phyloP scores from a whole-genome alignment of 1,140 invertebrate genomes.

The Philaenus spumarius region DNA sequence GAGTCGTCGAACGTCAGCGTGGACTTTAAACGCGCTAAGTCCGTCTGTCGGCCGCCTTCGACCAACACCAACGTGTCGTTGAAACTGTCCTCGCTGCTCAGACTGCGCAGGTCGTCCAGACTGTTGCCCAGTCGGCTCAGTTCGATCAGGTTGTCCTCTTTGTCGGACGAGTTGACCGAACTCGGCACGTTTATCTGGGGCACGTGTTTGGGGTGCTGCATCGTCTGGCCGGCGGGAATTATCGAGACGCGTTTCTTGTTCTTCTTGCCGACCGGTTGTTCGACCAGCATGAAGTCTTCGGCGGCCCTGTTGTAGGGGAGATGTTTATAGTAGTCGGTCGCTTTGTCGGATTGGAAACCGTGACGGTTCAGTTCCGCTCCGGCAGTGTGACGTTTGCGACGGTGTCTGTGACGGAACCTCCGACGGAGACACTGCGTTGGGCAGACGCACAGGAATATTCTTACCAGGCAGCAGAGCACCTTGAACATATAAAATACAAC shows the following conservation, averaged over 20 bases:
- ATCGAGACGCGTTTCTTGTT: conserved; percentile 28
- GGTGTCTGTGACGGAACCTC: conserved; percentile 15
- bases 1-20: conserved; percentile 30
- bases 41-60: background rate
- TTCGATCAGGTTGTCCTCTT: conserved; percentile 24
- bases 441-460: conserved; percentile 53
- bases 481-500: too few species aligned
- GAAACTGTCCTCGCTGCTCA: conserved; percentile 25
- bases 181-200: conserved; percentile 20
- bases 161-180: conserved; percentile 12
- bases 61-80: conserved; percentile 19
- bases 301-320: conserved; percentile 28
- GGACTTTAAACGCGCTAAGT: conserved; percentile 28
- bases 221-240: conserved; percentile 14
- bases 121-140: conserved; percentile 20
- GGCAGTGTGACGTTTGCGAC: conserved; percentile 16
- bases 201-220: background rate
- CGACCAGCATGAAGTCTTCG: conserved; percentile 25
- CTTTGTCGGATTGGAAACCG: conserved; percentile 17
- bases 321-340: conserved; percentile 30
- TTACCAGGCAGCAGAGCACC: conserved; percentile 50
- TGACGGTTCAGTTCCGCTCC: conserved; percentile 10
- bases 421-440: conserved; percentile 43
- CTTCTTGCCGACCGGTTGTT: conserved; percentile 10
- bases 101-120: conserved; percentile 25